Conservation (phyloP, 2,888 invertebrate genomes). For the Theretra japonica region DNA sequence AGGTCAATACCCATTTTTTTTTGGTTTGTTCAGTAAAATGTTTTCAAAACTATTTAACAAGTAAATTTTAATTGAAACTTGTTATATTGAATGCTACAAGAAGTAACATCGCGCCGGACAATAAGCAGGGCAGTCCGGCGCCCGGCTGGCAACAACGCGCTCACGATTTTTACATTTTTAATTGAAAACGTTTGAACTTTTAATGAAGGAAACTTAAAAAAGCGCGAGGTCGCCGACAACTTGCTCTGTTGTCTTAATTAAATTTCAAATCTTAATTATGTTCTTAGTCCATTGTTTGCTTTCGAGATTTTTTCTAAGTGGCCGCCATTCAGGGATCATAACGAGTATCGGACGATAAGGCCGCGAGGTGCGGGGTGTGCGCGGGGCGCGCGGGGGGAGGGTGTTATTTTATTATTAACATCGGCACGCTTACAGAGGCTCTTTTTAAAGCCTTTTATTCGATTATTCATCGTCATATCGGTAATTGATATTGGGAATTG, state of each 20-base stretch:
- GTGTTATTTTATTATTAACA: constrained; percentile 14
- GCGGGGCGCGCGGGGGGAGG: too few species aligned
- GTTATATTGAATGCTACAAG: neutral
- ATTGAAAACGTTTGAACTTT: constrained; percentile 71
- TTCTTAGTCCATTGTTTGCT: constrained; percentile 25
- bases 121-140: neutral
- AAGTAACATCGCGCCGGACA: neutral
- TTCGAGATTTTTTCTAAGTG: constrained; percentile 23
- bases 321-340: constrained; percentile 15
- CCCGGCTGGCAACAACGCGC: neutral
- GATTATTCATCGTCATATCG: constrained; percentile 4
- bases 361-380: neutral
- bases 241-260: constrained; percentile 37
- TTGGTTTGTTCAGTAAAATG: too few species aligned
- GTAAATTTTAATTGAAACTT: neutral
- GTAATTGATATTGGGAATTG: neutral
- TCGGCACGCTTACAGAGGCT: neutral
- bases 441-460: neutral
- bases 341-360: constrained; percentile 18
- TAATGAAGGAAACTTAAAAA: constrained; percentile 64
- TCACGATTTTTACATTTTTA: constrained; percentile 54
- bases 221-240: constrained; percentile 41
- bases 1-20: too few species aligned
- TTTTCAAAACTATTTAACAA: too few species aligned
- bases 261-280: constrained; percentile 27